phyloP scores from a whole-genome alignment of 2,113 vertebrate species.

The Aptenodytes patagonicus region DNA sequence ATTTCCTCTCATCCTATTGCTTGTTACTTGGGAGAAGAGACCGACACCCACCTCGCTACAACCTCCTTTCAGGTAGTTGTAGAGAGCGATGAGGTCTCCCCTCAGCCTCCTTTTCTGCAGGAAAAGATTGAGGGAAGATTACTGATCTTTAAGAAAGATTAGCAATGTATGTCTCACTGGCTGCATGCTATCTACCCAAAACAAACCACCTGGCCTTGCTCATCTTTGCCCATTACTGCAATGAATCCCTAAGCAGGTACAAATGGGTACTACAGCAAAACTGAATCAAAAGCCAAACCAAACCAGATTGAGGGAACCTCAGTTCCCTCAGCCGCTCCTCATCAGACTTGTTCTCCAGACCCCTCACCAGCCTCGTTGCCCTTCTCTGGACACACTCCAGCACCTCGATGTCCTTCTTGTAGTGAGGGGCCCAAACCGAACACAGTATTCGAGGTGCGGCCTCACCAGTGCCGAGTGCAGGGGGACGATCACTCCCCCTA shows the following conservation, averaged over 20 bases:
- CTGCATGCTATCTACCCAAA: background rate
- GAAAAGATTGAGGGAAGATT: too few relatives aligned
- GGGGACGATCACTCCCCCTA: background rate
- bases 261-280: background rate
- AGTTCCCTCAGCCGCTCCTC: background rate
- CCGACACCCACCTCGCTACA: too few relatives aligned
- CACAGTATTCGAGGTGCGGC: background rate
- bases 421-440: fast-evolving
- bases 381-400: background rate
- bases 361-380: background rate
- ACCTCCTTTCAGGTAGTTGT: too few relatives aligned
- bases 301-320: too few relatives aligned
- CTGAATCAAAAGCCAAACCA: background rate
- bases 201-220: background rate
- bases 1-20: too few relatives aligned
- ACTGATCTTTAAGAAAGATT: background rate
- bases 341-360: background rate
- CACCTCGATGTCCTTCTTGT: background rate
- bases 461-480: background rate
- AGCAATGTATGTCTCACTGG: background rate
- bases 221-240: background rate
- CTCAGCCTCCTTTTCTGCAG: background rate
- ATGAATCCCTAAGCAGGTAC: background rate
- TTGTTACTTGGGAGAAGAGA: too few relatives aligned
- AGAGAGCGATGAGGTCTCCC: background rate